Conservation (phyloP, 35 echinoderm and acorn worm genomes). For the Apostichopus californicus region DNA sequence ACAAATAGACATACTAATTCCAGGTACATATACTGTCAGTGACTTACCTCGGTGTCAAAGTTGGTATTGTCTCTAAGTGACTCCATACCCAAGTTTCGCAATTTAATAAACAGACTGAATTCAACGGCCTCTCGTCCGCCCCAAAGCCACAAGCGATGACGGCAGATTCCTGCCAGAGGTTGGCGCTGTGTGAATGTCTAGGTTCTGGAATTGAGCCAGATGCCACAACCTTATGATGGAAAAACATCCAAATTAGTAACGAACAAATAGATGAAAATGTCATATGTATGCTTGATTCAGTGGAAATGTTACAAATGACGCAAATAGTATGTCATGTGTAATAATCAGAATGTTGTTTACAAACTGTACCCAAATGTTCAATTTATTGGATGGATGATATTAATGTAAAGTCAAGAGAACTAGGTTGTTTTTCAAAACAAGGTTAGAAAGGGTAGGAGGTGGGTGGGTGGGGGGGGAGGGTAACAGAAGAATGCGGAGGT, state of each 20-base stretch:
- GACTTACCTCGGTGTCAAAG: slow-evolving; percentile 69
- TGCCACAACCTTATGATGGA: slow-evolving; percentile 38
- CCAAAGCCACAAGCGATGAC: slow-evolving; percentile 76
- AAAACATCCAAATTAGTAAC: not conserved
- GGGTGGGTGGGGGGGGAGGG: no score
- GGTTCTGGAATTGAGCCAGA: slow-evolving; percentile 39
- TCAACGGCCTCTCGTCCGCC: slow-evolving; percentile 57
- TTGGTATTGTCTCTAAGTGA: slow-evolving; percentile 19
- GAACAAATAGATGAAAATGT: not conserved
- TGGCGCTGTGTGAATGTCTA: slow-evolving; percentile 81
- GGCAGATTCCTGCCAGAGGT: slow-evolving; percentile 52
- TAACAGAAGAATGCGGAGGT: no score
- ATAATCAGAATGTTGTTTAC: no score
- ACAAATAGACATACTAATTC: no score
- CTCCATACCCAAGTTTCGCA: slow-evolving; percentile 31
- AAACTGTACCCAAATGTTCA: no score
- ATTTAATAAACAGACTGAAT: slow-evolving; percentile 56
- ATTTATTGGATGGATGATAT: no score
- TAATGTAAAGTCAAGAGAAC: no score
- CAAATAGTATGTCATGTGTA: no score
- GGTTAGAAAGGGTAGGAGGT: no score
- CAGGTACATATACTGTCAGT: not conserved
- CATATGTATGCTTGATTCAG: no score
- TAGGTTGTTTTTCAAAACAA: no score
- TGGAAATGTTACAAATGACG: no score